phyloP scores from a whole-genome alignment of 2,888 invertebrate genomes.

The Clanis bilineata region DNA sequence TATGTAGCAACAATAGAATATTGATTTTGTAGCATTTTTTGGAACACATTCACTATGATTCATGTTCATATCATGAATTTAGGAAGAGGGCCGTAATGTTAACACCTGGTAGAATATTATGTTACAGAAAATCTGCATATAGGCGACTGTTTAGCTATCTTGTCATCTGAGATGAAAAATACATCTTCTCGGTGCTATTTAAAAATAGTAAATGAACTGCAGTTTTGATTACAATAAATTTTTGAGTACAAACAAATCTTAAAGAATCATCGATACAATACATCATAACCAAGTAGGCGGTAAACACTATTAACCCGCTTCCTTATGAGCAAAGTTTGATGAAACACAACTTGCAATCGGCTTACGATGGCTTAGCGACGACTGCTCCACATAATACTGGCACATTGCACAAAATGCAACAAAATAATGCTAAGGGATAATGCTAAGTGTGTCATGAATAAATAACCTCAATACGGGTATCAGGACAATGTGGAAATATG shows the following conservation, averaged over 20 bases:
- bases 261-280: background rate
- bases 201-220: too few species aligned
- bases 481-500: background rate
- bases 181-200: too few species aligned
- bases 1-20: background rate
- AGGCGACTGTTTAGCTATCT: too few species aligned
- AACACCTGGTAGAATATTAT: too few species aligned
- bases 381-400: background rate
- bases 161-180: too few species aligned
- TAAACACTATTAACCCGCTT: conserved; percentile 8
- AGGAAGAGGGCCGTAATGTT: too few species aligned
- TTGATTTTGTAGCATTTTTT: background rate
- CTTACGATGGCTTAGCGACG: conserved; percentile 7
- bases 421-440: background rate
- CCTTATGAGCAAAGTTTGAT: conserved; percentile 12
- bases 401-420: conserved; percentile 3
- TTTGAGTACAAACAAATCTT: background rate
- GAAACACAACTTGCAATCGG: conserved; percentile 8
- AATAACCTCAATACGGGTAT: background rate
- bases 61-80: too few species aligned
- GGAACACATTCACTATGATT: background rate
- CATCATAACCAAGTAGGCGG: conserved; percentile 4
- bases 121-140: too few species aligned
- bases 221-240: background rate
- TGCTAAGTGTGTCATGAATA: conserved; percentile 2